These are phyloP conservation scores for Marronus borbonicus DNA, from an alignment of 2,888 invertebrate species.

Conservation along the genomic window DNA sequence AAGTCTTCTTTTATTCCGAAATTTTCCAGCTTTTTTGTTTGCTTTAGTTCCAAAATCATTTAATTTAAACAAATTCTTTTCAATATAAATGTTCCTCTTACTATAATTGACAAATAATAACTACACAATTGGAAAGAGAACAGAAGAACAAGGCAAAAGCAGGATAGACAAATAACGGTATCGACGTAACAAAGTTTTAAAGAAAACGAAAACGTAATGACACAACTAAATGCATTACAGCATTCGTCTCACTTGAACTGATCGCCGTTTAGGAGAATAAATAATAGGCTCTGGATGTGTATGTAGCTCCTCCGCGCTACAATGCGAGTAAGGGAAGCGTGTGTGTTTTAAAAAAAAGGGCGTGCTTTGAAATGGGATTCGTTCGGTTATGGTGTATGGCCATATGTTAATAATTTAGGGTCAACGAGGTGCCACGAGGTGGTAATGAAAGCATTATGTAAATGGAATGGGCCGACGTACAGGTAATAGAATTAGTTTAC, in stretches of 20 bases:
- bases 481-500: slow-evolving; percentile 56
- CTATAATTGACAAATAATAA: too few relatives aligned
- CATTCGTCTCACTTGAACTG: slow-evolving; percentile 17
- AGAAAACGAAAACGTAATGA: slow-evolving; percentile 13
- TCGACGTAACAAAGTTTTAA: background rate
- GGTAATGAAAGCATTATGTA: slow-evolving; percentile 60
- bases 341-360: slow-evolving; percentile 50
- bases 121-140: too few relatives aligned
- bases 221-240: background rate
- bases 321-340: slow-evolving; percentile 53
- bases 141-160: background rate
- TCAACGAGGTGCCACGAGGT: slow-evolving; percentile 58
- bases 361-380: slow-evolving; percentile 52
- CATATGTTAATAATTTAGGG: slow-evolving; percentile 57
- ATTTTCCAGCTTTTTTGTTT: too few relatives aligned
- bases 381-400: slow-evolving; percentile 54
- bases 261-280: slow-evolving; percentile 26
- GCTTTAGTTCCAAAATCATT: too few relatives aligned
- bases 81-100: too few relatives aligned
- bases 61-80: too few relatives aligned
- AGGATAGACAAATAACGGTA: background rate
- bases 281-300: slow-evolving; percentile 11
- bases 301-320: slow-evolving; percentile 9
- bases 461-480: slow-evolving; percentile 57
- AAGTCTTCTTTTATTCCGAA: too few relatives aligned